Percentiles rank a stretch among this genome's conserved stretches.
Evolutionary conservation across 2,113 vertebrate genomes (phyloP).

Genomic region (Corvus cornix): DNA sequence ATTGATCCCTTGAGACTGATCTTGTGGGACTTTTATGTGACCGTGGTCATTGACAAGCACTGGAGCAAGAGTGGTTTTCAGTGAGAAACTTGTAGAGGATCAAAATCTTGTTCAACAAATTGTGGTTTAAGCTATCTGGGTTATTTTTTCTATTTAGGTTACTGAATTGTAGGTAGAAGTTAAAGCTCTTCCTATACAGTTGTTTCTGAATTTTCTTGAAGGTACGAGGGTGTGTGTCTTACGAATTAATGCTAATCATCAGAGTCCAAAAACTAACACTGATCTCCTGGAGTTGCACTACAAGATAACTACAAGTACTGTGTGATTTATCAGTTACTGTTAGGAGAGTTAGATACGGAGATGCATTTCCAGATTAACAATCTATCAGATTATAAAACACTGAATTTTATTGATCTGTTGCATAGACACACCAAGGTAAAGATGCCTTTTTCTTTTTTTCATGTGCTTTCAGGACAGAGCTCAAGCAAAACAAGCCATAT

Average conservation of each 20-base stretch:
- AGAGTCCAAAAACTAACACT: neutral
- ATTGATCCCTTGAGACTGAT: neutral
- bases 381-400: neutral
- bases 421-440: neutral
- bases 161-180: neutral
- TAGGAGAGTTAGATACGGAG: neutral
- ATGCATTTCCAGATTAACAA: neutral
- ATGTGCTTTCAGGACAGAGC: constrained; percentile 82
- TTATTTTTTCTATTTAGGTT: neutral
- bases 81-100: neutral
- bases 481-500: constrained; percentile 79
- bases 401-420: neutral
- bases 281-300: neutral
- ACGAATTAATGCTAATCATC: neutral
- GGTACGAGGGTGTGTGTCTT: neutral
- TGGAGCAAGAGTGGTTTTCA: neutral
- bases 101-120: neutral
- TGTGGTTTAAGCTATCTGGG: accelerated
- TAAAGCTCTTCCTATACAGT: neutral
- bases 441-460: neutral
- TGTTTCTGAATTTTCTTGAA: neutral
- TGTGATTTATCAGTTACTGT: neutral
- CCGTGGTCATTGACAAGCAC: neutral
- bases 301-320: neutral
- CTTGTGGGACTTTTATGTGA: neutral